Evolutionary conservation across 1,140 invertebrate genomes (phyloP), one percentile per base, ranked within the genome.

Genomic region (Tetragnatha versicolor): DNA sequence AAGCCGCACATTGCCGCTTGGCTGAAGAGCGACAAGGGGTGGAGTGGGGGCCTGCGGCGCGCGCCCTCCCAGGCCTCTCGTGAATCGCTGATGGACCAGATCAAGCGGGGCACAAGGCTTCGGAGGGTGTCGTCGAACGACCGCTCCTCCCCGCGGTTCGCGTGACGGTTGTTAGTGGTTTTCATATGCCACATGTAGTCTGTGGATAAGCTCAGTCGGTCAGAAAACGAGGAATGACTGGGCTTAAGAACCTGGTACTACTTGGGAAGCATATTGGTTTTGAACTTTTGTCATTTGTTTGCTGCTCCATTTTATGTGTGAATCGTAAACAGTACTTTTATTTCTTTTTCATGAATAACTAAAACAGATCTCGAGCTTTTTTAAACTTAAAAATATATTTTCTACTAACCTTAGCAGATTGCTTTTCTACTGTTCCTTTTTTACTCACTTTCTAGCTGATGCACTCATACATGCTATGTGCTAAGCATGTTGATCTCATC

Each of bases 31-130:
- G 65, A 69, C 29, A 79, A 60, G 27, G 25, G 37, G 7, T 79
- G 76, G 65, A 60, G 37, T 69, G 58, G 65, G 47, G 35, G 45
- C 3, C 45, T 55, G 17, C 51, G 27, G 25, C 66, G 66, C 22
- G 42, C 66, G 12, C 22, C 39, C 7, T 47, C 58, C 7, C 58
- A 53, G 25, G 82, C 83, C 25, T 88, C 89, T n/a, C 86, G 89
- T 37, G 89, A 90, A 79, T 90, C 89, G 3, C 87, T 96, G 0
- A 94, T 96, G 93, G 94, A 96, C 88, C 94, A 96, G 83, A 96
- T 96, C 53, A 92, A 94, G 83, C 89, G 91, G 49, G 94, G 94
- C 31, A 93, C 93, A 2, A 91, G 91, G 4, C 85, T 96, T 61
- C 89, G 88, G 83, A 86, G 88, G 47, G 88, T 89, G 82, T 42